Evolutionary conservation across 2,797 vertebrate species (phyloP).

Genomic region (Oreortyx pictus): DNA sequence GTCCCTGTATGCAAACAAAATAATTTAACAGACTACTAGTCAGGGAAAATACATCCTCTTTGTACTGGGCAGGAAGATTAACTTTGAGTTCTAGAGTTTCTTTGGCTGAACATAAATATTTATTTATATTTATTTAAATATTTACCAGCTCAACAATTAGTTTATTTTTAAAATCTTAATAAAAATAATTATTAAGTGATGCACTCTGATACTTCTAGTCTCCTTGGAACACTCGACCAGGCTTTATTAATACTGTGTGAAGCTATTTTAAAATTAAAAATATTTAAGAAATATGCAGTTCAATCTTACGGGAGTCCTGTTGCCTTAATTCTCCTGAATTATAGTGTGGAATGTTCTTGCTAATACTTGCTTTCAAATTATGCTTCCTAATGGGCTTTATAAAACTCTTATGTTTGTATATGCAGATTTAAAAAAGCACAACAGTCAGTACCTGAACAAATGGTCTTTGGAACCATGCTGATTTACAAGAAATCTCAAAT

Average conservation of each 20-base stretch:
- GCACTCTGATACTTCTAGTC: not conserved
- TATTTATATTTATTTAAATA: not conserved
- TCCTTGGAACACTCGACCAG: not conserved
- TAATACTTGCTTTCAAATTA: not conserved
- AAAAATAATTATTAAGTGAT: not conserved
- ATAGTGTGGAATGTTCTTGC: not conserved
- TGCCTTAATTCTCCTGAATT: not conserved
- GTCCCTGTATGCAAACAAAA: not conserved
- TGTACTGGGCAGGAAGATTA: not conserved
- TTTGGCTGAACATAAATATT: not conserved
- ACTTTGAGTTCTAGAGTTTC: not conserved
- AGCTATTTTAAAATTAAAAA: not conserved
- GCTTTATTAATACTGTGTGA: accelerated
- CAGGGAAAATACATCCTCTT: accelerated
- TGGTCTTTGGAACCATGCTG: not conserved
- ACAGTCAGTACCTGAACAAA: not conserved
- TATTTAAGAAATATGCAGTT: not conserved
- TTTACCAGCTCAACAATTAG: not conserved
- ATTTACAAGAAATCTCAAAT: not conserved
- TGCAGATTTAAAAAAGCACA: not conserved
- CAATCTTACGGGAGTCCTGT: not conserved
- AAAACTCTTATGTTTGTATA: accelerated
- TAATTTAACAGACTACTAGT: not conserved
- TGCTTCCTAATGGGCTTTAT: not conserved
- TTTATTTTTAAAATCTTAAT: not conserved